Base-by-base conservation (phyloP, 1,140 invertebrate genomes). In the Gryon sp. region DNA sequence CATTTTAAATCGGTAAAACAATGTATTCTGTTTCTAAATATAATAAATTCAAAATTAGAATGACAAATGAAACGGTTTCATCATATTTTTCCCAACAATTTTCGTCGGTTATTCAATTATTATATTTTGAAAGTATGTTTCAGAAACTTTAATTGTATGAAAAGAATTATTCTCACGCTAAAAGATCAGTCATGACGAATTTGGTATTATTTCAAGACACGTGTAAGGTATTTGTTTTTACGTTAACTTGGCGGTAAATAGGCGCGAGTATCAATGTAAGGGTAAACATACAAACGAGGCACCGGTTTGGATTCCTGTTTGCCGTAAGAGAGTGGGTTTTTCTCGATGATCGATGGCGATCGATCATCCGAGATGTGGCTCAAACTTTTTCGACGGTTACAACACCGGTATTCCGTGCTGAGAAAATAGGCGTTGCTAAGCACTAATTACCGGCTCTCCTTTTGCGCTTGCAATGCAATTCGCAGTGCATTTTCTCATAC, bases 311-410 rank as follows among this genome's bases (percentile, higher is more conserved):
- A 63, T 69, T 48, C 69, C 70, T 74, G 76, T 82, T 82, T 53
- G 77, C 59, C 60, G 45, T 76, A 80, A 72, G 41, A 62, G 69
- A 57, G 62, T 53, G 43, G 78, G 68, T 86, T 84, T 83, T 81
- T 82, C 72, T 48, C 20, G 60, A 76, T 76, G 83, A 82, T 81
- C 79, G 79, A 82, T 78, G 65, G 36, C 69, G 50, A 86, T 86
- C 84, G 82, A 86, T 86, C 84, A 85, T 86, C 72, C 79, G 65
- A n/a, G n/a, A 60, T 48, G 55, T 32, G 40, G 30, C 24, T 45
- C 32, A 78, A 38, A 76, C 66, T 84, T 84, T 83, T 84, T 84
- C 76, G 78, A 66, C 74, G 57, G 52, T 48, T 46, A 28, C 59
- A 48, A 38, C 50, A 26, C 41, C 45, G 62, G 22, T n/a, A n/a